Evolutionary conservation across 2,888 invertebrate genomes (phyloP).

Genomic region (Himalopsyche tibetana): DNA sequence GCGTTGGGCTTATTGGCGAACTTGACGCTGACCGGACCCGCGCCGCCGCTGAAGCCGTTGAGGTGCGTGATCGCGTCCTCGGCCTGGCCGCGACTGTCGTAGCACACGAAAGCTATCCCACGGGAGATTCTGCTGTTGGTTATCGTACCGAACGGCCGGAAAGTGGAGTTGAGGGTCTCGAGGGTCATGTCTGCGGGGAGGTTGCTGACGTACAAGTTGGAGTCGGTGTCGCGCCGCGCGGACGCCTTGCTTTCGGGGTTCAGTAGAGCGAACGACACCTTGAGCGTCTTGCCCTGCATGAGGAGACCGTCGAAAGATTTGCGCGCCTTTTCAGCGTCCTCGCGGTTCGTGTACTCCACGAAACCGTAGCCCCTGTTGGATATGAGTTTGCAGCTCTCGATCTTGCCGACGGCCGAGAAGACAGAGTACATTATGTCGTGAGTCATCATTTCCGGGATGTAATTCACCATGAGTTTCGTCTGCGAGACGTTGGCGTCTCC

Average conservation of each 20-base stretch:
- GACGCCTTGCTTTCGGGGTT: conserved; percentile 76
- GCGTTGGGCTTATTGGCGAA: conserved; percentile 76
- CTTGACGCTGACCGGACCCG: conserved; percentile 75
- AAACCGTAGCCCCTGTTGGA: conserved; percentile 77
- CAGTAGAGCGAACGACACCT: conserved; percentile 76
- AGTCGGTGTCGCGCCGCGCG: conserved; percentile 76
- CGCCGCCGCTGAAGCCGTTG: conserved; percentile 74
- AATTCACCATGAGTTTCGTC: conserved; percentile 78
- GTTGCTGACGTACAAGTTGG: conserved; percentile 76
- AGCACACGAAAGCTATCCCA: conserved; percentile 77
- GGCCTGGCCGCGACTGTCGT: conserved; percentile 73
- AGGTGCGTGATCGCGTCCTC: conserved; percentile 75
- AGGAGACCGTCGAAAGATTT: conserved; percentile 76
- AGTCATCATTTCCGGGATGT: conserved; percentile 77
- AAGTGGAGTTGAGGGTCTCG: conserved; percentile 74
- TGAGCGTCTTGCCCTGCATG: conserved; percentile 77
- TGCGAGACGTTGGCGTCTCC: conserved; percentile 77
- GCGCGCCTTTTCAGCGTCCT: conserved; percentile 77
- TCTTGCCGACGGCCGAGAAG: conserved; percentile 77
- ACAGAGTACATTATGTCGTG: conserved; percentile 78
- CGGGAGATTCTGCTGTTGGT: conserved; percentile 77
- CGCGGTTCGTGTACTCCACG: conserved; percentile 76
- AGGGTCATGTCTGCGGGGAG: conserved; percentile 77
- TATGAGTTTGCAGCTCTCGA: conserved; percentile 76
- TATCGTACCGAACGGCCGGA: conserved; percentile 74